A percentile compares a stretch with the other conserved stretches of the same genome.
Evolutionary conservation across 2,888 invertebrate species (phyloP).

Genomic region (Cheilosia scutellata): DNA sequence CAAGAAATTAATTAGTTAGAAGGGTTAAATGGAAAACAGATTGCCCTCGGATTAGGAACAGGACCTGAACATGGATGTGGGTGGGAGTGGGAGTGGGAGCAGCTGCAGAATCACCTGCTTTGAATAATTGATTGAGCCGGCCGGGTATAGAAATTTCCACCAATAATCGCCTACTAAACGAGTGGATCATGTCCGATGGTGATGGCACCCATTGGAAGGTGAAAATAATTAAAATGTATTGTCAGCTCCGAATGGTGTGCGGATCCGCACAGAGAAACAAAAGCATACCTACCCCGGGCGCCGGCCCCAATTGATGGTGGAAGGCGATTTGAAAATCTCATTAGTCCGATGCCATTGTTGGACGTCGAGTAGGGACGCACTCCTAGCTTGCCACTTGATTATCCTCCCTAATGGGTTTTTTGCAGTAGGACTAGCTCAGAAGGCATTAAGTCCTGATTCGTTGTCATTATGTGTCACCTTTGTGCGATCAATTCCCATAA

Average conservation of each 20-base stretch:
- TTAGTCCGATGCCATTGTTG: constrained; percentile 37
- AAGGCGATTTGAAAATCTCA: constrained; percentile 49
- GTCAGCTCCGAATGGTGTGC: no score
- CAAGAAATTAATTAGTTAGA: constrained; percentile 70
- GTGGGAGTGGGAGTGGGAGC: no score
- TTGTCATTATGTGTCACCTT: constrained; percentile 52
- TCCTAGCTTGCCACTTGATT: constrained; percentile 2
- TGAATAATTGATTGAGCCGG: constrained; percentile 65
- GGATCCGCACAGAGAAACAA: neutral
- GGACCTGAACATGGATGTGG: no score
- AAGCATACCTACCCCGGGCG: no score
- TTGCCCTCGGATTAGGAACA: constrained; percentile 40
- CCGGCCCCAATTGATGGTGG: constrained; percentile 5
- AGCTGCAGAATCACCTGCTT: no score
- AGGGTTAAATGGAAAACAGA: constrained; percentile 64
- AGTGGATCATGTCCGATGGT: constrained; percentile 49
- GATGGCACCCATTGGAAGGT: constrained; percentile 12
- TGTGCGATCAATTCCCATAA: constrained; percentile 49
- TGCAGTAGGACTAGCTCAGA: neutral
- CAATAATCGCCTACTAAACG: constrained; percentile 56
- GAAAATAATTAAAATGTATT: constrained; percentile 61
- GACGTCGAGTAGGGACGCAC: neutral
- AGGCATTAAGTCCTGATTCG: constrained; percentile 40
- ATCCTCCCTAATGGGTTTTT: constrained; percentile 28
- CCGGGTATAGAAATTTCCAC: constrained; percentile 43